These are phyloP conservation scores for Octodonta nipae DNA, from an alignment of 2,888 invertebrate genomes.

Conservation along the genomic window DNA sequence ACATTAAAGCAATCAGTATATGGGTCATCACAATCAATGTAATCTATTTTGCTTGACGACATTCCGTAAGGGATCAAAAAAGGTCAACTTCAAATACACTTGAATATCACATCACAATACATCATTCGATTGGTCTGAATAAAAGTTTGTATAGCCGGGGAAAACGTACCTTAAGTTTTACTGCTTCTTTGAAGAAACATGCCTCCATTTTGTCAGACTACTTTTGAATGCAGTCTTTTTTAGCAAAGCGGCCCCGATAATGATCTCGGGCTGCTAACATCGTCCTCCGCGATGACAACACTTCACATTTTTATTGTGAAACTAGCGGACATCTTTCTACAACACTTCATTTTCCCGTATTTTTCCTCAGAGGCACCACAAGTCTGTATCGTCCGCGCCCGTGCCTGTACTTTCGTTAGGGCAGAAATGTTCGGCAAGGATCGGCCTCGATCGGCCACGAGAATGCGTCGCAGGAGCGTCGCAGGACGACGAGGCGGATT, in stretches of 20 bases:
- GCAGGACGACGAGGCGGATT: constrained; percentile 6
- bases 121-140: too few relatives aligned
- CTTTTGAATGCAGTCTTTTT: constrained; percentile 15
- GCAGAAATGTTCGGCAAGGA: constrained; percentile 7
- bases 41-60: too few relatives aligned
- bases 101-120: too few relatives aligned
- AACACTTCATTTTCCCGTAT: constrained; percentile 5
- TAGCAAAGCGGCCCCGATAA: constrained; percentile 13
- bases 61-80: too few relatives aligned
- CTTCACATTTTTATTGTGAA: not conserved
- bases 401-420: constrained; percentile 5
- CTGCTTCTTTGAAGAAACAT: constrained; percentile 30
- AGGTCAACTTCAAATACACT: too few relatives aligned
- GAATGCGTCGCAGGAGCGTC: constrained; percentile 10
- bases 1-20: not conserved
- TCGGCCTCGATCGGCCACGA: constrained; percentile 10
- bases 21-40: constrained; percentile 2
- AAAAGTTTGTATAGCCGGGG: not conserved
- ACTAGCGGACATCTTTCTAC: constrained; percentile 1
- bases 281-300: constrained; percentile 5
- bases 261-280: constrained; percentile 15
- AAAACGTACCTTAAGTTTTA: constrained; percentile 33
- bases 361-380: constrained; percentile 16
- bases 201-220: constrained; percentile 26
- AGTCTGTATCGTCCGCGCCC: constrained; percentile 12